Percentiles rank a stretch among this genome's conserved stretches.
Evolutionary conservation across 37 sponge, comb jelly and placozoan species (phyloP).

Genomic region (Chondrilla cf. caribensis): DNA sequence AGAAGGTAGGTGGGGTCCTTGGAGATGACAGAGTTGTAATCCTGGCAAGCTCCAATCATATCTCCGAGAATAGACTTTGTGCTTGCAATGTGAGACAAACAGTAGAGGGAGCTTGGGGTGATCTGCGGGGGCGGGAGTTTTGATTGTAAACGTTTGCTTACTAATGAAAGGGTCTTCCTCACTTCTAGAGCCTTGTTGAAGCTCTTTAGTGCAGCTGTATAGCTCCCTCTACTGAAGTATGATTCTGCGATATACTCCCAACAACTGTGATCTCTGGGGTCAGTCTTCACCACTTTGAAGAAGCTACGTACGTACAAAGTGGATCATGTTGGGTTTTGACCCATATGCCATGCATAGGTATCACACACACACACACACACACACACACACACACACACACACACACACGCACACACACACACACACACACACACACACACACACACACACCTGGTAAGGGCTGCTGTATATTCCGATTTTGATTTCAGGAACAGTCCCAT

Average conservation of each 20-base stretch:
- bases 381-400: no score
- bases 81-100: conserved; percentile 56
- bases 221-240: conserved; percentile 71
- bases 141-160: no score
- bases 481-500: conserved; percentile 64
- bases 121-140: conserved; percentile 43
- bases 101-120: conserved; percentile 56
- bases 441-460: conserved; percentile 51
- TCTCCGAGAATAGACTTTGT: conserved; percentile 50
- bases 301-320: neutral
- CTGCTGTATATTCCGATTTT: conserved; percentile 42
- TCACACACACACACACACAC: neutral
- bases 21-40: conserved; percentile 53
- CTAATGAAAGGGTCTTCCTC: no score
- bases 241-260: conserved; percentile 91
- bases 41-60: conserved; percentile 44
- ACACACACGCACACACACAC: no score
- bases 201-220: conserved; percentile 68
- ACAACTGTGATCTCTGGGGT: conserved; percentile 27
- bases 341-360: neutral
- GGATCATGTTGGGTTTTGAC: neutral
- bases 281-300: neutral
- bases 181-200: conserved; percentile 69
- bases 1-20: conserved; percentile 54
- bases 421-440: conserved; percentile 1